Base-by-base conservation (phyloP, 2,797 vertebrate genomes). In the Coccyzus lansbergi region DNA sequence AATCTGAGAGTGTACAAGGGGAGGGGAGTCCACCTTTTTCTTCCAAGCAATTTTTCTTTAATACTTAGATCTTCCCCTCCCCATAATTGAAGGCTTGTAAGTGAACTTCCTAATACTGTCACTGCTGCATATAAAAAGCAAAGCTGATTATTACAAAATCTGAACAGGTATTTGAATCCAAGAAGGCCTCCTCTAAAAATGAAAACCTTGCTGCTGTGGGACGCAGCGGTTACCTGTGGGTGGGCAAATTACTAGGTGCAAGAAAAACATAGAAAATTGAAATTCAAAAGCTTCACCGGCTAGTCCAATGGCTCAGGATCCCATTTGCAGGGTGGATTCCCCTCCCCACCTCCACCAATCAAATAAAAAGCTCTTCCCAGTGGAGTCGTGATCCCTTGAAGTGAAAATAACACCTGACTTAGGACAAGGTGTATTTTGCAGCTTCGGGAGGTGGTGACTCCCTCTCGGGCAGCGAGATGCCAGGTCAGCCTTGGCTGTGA, bases 1-100 rank as follows among this genome's bases (percentile, higher is more conserved):
- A n/a, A 38, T 34, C 9, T 25, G 24, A 14, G 60, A 49, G 12
- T 1, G 4, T 1, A 8, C 1, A 12, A 0, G 7, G 2, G 26
- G 7, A 11, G 14, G 7, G 4, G 10, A 29, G 34, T 80, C 15
- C 5, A 46, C 46, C 17, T 64, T 80, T 58, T 18, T 75, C 15
- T 11, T 38, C 26, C 34, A 44, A 44, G 44, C 9, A 16, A 11
- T 38, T 72, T 46, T 42, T 70, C 33, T 38, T 48, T 40, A 18
- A 16, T 31, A 21, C 19, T 40, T 59, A 31, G 15, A 18, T 36
- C 17, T 53, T 46, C 22, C 22, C 8, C 8, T 68, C 0, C 0
- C 51, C 14, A 6, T 9, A 77, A 17, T 31, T 48, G 31, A 33
- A 4, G 29, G 40, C 4, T 13, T 63, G 9, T 14, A 44, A 49